phyloP scores from a whole-genome alignment of 53 echinoderm and acorn worm species.

The Glandiceps talaboti region DNA sequence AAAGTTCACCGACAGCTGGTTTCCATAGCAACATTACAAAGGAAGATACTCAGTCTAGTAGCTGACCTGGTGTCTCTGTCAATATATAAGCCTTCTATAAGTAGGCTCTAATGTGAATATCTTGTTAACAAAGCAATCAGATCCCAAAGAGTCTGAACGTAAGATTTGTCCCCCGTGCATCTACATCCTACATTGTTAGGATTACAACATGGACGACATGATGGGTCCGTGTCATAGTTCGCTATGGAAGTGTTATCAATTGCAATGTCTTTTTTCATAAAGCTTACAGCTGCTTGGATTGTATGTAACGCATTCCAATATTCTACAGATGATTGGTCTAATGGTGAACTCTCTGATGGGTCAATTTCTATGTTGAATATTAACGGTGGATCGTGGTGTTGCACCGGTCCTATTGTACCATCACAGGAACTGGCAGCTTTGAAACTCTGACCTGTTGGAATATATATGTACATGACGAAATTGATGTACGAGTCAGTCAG shows the following conservation, averaged over 20 bases:
- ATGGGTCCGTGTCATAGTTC: slow-evolving; percentile 9
- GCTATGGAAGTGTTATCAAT: slow-evolving; percentile 45
- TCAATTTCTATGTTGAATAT: slow-evolving; percentile 36
- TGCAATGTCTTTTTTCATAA: slow-evolving; percentile 9
- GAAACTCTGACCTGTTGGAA: not conserved
- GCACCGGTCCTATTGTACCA: slow-evolving; percentile 12
- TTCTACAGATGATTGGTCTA: slow-evolving; percentile 3
- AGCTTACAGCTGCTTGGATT: slow-evolving; percentile 7
- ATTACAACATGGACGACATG: slow-evolving; percentile 37
- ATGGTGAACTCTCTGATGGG: slow-evolving; percentile 25
- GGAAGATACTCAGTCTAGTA: no score
- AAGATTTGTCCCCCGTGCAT: no score
- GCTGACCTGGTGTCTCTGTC: no score
- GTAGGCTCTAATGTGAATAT: no score
- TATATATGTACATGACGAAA: no score
- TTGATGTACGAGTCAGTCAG: no score
- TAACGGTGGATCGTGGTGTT: slow-evolving; percentile 36
- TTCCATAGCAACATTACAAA: no score
- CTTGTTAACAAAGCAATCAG: no score
- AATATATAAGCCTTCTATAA: no score
- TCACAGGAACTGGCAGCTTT: slow-evolving; percentile 10
- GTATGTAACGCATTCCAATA: slow-evolving; percentile 10
- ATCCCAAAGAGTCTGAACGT: no score
- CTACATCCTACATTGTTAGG: slow-evolving; percentile 31
- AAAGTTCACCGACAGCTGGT: no score